Evolutionary conservation across 2,113 vertebrate species (phyloP).

Genomic region (Amblyopsis rosae): DNA sequence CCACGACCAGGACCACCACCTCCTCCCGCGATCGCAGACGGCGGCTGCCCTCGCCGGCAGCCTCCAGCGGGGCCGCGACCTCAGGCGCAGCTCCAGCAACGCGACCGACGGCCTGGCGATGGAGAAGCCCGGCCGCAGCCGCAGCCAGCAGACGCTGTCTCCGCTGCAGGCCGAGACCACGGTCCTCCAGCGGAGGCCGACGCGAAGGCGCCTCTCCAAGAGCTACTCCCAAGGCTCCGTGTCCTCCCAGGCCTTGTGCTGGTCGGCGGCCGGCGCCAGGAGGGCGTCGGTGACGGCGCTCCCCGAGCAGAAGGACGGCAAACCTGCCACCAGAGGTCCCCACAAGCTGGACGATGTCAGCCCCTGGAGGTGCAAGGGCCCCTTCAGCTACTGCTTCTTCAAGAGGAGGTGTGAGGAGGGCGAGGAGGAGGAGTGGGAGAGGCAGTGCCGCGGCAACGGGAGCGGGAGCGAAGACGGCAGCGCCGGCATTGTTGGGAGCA

Average conservation of each 20-base stretch:
- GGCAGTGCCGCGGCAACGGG: slow-evolving; percentile 32
- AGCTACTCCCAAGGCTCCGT: slow-evolving; percentile 90
- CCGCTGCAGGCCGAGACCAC: slow-evolving; percentile 74
- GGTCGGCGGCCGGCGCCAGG: slow-evolving; percentile 73
- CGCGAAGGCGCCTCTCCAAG: slow-evolving; percentile 88
- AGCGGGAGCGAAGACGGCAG: slow-evolving; percentile 8
- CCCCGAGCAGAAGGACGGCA: slow-evolving; percentile 82
- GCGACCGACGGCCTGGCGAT: slow-evolving; percentile 72
- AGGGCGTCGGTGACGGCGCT: slow-evolving; percentile 70
- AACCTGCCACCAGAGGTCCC: slow-evolving; percentile 79
- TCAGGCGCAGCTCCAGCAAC: slow-evolving; percentile 83
- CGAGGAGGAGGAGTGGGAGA: slow-evolving; percentile 85
- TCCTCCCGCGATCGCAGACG: slow-evolving; percentile 74
- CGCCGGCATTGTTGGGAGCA: slow-evolving; percentile 11
- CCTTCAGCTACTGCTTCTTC: slow-evolving; percentile 95
- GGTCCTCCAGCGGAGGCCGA: slow-evolving; percentile 76
- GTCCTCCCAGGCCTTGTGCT: slow-evolving; percentile 74
- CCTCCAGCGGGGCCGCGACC: slow-evolving; percentile 81
- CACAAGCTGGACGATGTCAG: slow-evolving; percentile 85
- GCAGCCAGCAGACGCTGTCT: slow-evolving; percentile 75
- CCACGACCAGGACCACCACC: slow-evolving; percentile 80
- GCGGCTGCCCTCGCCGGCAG: slow-evolving; percentile 78
- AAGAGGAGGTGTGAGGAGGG: slow-evolving; percentile 75
- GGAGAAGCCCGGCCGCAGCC: slow-evolving; percentile 78
- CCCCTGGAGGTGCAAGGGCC: slow-evolving; percentile 89